Evolutionary conservation across 2,888 invertebrate genomes (phyloP).

Genomic region (Agrypnus murinus): DNA sequence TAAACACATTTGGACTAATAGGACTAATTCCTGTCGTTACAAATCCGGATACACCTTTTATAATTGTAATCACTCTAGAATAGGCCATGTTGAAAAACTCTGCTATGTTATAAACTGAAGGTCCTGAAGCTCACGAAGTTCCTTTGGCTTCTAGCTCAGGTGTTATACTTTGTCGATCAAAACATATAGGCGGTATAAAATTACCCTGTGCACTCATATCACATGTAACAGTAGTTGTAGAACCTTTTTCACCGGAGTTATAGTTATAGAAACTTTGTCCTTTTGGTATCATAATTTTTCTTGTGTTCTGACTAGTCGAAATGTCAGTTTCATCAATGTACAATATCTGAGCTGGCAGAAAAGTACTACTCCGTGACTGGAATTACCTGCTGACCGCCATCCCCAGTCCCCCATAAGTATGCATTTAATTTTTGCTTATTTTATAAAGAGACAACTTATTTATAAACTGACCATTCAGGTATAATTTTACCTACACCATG

Average conservation of each 20-base stretch:
- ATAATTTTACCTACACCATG: no score
- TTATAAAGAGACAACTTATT: no score
- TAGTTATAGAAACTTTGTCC: not conserved
- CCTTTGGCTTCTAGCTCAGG: not conserved
- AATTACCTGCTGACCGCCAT: no score
- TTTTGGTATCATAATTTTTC: not conserved
- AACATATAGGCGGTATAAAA: not conserved
- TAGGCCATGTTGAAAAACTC: not conserved
- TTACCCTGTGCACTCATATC: no score
- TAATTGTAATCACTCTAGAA: not conserved
- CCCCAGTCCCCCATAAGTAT: no score
- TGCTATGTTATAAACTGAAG: no score
- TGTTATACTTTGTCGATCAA: not conserved
- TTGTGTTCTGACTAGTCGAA: not conserved
- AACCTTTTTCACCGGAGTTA: not conserved
- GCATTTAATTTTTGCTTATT: no score
- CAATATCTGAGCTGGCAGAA: not conserved
- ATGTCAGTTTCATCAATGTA: not conserved
- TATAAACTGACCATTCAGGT: no score
- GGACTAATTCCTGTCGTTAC: not conserved
- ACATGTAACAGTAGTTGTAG: not conserved
- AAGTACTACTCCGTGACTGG: no score
- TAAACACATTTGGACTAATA: not conserved
- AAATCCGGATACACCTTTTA: not conserved
- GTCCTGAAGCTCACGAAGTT: not conserved